These are phyloP conservation scores for Myotis lucifugus DNA, from an alignment of 2,113 vertebrate genomes.

Conservation along the genomic window DNA sequence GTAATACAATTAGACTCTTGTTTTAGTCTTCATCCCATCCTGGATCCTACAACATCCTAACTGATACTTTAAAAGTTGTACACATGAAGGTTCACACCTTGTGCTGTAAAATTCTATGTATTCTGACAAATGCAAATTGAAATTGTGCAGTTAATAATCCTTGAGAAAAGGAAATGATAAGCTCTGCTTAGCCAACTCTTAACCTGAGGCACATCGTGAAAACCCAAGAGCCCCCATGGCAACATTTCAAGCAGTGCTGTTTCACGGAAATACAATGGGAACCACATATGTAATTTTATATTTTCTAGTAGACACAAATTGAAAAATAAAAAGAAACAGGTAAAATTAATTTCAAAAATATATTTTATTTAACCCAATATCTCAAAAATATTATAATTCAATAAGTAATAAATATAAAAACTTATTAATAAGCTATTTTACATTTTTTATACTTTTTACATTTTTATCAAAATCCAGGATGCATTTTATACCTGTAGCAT, in stretches of 20 bases:
- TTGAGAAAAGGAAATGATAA: background rate
- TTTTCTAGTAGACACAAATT: background rate
- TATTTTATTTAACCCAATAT: background rate
- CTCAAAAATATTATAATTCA: background rate
- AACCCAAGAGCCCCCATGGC: background rate
- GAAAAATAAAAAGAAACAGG: conserved; percentile 5
- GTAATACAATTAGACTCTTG: background rate
- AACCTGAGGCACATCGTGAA: background rate
- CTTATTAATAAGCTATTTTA: background rate
- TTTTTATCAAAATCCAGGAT: background rate
- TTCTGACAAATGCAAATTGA: conserved; percentile 38
- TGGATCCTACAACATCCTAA: background rate
- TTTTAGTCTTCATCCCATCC: background rate
- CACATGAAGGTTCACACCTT: background rate
- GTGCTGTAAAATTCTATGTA: background rate
- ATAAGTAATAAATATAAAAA: background rate
- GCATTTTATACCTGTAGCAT: background rate
- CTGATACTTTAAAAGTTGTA: background rate
- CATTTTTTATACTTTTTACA: background rate
- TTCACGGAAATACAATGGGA: background rate
- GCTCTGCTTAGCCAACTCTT: background rate
- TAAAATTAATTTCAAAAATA: background rate
- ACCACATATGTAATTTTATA: background rate
- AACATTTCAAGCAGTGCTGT: background rate
- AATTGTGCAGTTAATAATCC: background rate